Percentiles rank a stretch among this genome's conserved stretches.
Conservation (phyloP, 2,113 vertebrate species). For the Tautogolabrus adspersus region DNA sequence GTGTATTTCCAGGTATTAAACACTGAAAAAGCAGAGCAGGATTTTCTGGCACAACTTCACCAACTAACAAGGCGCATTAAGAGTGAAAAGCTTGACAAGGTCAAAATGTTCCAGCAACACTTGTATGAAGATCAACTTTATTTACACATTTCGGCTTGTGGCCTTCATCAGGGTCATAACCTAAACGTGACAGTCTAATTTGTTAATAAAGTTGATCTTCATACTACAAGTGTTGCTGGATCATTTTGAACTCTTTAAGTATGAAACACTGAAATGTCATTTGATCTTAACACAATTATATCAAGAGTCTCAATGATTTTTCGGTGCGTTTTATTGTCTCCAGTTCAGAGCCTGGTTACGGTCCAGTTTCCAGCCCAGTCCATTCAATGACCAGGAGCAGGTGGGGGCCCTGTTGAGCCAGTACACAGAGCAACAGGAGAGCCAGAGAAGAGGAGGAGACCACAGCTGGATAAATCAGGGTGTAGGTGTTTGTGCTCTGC, state of each 20-base stretch:
- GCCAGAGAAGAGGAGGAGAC: slow-evolving; percentile 63
- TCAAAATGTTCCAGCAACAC: too few relatives aligned
- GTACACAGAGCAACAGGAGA: slow-evolving; percentile 80
- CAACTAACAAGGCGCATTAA: too few relatives aligned
- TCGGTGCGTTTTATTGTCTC: slow-evolving; percentile 16
- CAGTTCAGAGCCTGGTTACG: slow-evolving; percentile 88
- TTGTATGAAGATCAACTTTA: too few relatives aligned
- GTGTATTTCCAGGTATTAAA: too few relatives aligned
- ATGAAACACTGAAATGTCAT: not conserved
- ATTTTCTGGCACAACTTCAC: too few relatives aligned
- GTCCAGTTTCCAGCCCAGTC: slow-evolving; percentile 81
- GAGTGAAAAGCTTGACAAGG: too few relatives aligned
- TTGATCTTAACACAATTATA: not conserved
- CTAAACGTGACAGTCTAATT: too few relatives aligned
- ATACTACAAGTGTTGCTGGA: too few relatives aligned
- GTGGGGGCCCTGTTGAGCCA: slow-evolving; percentile 81
- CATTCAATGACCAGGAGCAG: slow-evolving; percentile 87
- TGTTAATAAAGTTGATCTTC: too few relatives aligned
- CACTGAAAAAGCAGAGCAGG: too few relatives aligned
- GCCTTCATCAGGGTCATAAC: too few relatives aligned
- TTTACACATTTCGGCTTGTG: too few relatives aligned
- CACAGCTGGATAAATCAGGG: slow-evolving; percentile 58
- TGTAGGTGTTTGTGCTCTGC: slow-evolving; percentile 42
- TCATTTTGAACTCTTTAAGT: not conserved
- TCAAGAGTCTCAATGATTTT: not conserved